Conservation (phyloP, 2,888 invertebrate species). For the Limnephilus auricula region DNA sequence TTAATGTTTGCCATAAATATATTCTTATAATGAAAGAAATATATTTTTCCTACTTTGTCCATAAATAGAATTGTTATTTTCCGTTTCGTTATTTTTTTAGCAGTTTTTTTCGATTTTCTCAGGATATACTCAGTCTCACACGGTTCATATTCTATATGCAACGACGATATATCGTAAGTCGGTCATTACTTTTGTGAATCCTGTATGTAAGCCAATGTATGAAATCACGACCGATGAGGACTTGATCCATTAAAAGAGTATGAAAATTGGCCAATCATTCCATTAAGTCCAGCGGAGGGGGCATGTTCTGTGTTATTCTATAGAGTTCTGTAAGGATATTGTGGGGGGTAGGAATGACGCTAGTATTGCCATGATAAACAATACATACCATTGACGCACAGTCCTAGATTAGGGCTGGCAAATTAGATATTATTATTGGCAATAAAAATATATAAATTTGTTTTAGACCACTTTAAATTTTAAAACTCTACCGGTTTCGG, state of each 20-base stretch:
- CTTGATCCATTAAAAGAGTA: slow-evolving; percentile 40
- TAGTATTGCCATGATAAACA: slow-evolving; percentile 6
- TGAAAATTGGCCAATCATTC: slow-evolving; percentile 57
- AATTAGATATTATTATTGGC: not conserved
- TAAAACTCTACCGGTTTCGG: too few relatives aligned
- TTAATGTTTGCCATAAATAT: too few relatives aligned
- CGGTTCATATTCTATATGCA: too few relatives aligned
- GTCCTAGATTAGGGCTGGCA: not conserved
- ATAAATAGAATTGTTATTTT: too few relatives aligned
- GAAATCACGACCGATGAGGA: slow-evolving; percentile 32
- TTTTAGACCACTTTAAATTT: too few relatives aligned
- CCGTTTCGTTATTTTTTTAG: too few relatives aligned
- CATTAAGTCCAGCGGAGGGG: slow-evolving; percentile 16
- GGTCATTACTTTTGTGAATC: not conserved
- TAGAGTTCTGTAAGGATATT: not conserved
- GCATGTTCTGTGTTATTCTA: not conserved
- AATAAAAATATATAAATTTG: too few relatives aligned
- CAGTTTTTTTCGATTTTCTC: too few relatives aligned
- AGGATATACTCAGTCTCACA: too few relatives aligned
- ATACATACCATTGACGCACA: slow-evolving; percentile 25
- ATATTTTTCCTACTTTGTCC: too few relatives aligned
- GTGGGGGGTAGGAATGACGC: not conserved
- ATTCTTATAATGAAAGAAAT: too few relatives aligned
- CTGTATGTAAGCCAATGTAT: slow-evolving; percentile 8
- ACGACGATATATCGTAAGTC: too few relatives aligned